Evolutionary conservation across 1,140 invertebrate genomes (phyloP).

Genomic region (Triops longicaudatus): DNA sequence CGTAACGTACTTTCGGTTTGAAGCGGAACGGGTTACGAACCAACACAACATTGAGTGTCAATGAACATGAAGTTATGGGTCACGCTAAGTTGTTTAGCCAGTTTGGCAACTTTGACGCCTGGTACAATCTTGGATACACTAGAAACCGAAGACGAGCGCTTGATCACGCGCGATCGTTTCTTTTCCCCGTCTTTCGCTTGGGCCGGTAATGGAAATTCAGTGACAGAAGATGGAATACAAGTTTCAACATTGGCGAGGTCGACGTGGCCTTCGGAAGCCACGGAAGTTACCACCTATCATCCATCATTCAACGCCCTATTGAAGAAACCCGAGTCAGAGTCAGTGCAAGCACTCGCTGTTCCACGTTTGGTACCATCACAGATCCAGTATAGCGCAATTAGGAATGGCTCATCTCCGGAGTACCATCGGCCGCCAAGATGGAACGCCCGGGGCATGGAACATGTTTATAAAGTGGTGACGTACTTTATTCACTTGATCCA

Average conservation of each 20-base stretch:
- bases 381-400: neutral
- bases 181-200: no score
- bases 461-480: neutral
- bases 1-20: no score
- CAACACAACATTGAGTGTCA: neutral
- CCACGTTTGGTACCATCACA: neutral
- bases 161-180: neutral
- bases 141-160: neutral
- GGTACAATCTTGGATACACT: neutral
- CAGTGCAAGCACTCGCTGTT: neutral
- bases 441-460: neutral
- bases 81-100: neutral
- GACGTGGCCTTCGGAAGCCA: neutral
- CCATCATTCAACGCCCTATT: neutral
- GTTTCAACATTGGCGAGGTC: neutral
- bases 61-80: neutral
- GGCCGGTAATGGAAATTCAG: neutral
- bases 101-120: neutral
- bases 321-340: neutral
- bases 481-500: neutral
- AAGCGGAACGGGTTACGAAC: no score
- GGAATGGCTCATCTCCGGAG: neutral
- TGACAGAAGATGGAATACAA: neutral
- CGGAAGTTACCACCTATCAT: neutral
- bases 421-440: neutral